Evolutionary conservation across 2,113 vertebrate genomes (phyloP).

Genomic region (Scortum barcoo): DNA sequence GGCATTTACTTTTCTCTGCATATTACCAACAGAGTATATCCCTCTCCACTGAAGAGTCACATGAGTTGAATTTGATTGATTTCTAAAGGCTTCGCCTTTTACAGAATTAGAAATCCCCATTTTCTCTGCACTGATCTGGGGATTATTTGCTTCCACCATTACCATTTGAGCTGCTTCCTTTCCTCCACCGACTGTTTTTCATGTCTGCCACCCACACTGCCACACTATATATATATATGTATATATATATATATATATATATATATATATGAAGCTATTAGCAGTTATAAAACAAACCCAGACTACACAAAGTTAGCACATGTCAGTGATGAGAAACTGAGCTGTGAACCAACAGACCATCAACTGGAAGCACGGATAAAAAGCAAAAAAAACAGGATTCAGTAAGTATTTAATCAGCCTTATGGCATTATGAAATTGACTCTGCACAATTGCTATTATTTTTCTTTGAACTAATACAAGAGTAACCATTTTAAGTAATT

Average conservation of each 20-base stretch:
- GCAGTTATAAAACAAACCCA: no score
- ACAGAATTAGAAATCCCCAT: not conserved
- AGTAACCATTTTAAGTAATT: not conserved
- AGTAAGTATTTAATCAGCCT: not conserved
- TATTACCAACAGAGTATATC: not conserved
- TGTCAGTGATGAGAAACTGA: no score
- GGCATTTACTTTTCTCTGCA: not conserved
- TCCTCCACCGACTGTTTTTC: conserved; percentile 46
- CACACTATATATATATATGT: no score
- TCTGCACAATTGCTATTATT: not conserved
- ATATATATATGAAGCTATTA: no score
- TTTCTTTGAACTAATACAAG: not conserved
- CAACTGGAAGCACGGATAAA: no score
- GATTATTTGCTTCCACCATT: conserved; percentile 40
- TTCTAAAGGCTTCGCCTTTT: conserved; percentile 13
- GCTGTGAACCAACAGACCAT: no score
- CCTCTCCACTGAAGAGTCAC: not conserved
- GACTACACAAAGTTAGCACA: no score
- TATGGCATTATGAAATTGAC: not conserved
- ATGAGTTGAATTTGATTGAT: conserved; percentile 1
- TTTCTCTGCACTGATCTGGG: conserved; percentile 30
- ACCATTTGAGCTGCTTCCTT: conserved; percentile 28
- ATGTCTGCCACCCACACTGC: conserved; percentile 68
- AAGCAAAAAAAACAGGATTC: not conserved
- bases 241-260: no score